phyloP scores from a whole-genome alignment of 2,113 vertebrate species.

The Notothenia coriiceps region DNA sequence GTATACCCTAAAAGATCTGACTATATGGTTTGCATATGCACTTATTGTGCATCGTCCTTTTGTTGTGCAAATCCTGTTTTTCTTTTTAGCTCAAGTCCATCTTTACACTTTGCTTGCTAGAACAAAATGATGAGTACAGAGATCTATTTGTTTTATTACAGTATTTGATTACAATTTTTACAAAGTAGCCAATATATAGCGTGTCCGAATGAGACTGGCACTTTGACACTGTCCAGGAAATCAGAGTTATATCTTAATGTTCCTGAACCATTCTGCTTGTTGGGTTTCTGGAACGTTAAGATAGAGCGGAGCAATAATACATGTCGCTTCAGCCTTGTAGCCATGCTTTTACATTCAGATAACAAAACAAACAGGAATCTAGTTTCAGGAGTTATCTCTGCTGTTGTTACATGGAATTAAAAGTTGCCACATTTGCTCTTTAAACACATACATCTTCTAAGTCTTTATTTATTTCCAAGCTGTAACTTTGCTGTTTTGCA shows the following conservation, averaged over 20 bases:
- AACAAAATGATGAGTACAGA: background rate
- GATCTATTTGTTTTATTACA: background rate
- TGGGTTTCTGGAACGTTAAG: background rate
- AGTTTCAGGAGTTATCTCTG: background rate
- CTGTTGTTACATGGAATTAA: background rate
- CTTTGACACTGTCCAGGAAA: background rate
- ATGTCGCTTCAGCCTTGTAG: background rate
- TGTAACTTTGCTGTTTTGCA: slow-evolving; percentile 35
- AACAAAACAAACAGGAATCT: background rate
- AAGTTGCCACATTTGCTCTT: background rate
- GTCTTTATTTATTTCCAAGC: slow-evolving; percentile 13
- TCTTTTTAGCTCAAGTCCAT: no score
- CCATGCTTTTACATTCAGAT: background rate
- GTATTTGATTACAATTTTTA: background rate
- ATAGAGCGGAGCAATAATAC: background rate
- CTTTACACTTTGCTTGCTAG: background rate
- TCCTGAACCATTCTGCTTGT: background rate
- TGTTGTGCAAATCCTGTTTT: no score
- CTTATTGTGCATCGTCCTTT: no score
- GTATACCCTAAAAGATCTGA: background rate
- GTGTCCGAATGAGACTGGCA: background rate
- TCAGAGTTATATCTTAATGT: slow-evolving; percentile 26
- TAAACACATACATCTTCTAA: background rate
- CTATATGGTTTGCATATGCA: background rate
- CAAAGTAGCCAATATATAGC: background rate